Base-by-base conservation (phyloP, 2,797 vertebrate species). In the Acanthurus lineatus region DNA sequence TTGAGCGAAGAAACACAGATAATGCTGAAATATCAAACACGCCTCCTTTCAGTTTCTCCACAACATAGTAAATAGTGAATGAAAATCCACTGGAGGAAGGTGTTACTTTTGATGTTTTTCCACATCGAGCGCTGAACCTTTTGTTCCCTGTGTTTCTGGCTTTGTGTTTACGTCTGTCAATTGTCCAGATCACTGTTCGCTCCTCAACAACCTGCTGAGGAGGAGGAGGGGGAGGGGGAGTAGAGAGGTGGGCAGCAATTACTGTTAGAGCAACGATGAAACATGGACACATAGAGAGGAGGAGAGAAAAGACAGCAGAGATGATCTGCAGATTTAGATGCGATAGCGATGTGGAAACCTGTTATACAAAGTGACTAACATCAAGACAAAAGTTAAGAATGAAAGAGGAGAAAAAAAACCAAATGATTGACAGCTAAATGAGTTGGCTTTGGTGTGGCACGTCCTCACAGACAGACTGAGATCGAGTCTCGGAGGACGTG, bases 341-440 rank as follows among this genome's bases (percentile, higher is more conserved):
- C 51, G 54, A 69, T 65, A 53, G 49, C 56, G 60, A 73, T 22
- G 42, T 59, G 44, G 9, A 76, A 42, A 69, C 16, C 60, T 40
- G 49, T 52, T 78, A 62, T 60, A 22, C 58, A 75, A 72, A 86
- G 32, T 51, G 38, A 65, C 59, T 68, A 28, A 74, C 25, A 69
- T 48, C 19, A 42, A 53, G 22, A 38, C 72, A 51, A 28, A 58
- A 66, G 48, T 73, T 5, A 45, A 42, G 42, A 76, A 40, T 4
- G 9, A 57, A 79, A 48, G 38, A 40, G 38, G 38, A 14, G 0
- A 17, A 38, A 32, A 77, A 15, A 59, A 32, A 25, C 25, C 25
- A 59, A 76, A 58, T 79, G 81, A 91, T 73, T 89, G 86, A 56
- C 83, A 80, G 75, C 61, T 49, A 60, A 81, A 83, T 83, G 59